Evolutionary conservation across 1,140 invertebrate species (phyloP), one percentile per base, ranked within the genome.

Genomic region (Drosophila virilis): DNA sequence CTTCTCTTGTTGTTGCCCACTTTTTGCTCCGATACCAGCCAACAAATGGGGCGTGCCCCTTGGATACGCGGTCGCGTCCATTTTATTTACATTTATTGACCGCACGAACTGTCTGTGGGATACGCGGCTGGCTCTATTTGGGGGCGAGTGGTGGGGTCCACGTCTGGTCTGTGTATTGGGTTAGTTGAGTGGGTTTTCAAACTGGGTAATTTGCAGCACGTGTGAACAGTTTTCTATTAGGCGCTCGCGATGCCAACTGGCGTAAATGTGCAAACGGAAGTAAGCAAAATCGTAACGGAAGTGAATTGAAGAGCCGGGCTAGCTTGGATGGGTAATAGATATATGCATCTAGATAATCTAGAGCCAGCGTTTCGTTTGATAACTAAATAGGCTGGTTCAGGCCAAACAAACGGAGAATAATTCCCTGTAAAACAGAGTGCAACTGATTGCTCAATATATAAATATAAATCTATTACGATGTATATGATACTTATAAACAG

Each of bases 21-120:
- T 46, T 38, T 55, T 28, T 32, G 50, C 12, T 45, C 12, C 17
- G 40, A 50, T 58, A 65, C 54, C 50, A 48, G 28, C 43, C 54
- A 42, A 55, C 71, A 75, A 78, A 78, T 50, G 72, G 72, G 73
- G 76, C 45, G 43, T 68, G 64, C 32, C 17, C 33, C 35, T 52
- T 45, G 60, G 51, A 38, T 72, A 66, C 61, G 69, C 52, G 62
- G 54, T 59, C 46, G 60, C 46, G 51, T 54, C 54, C 40, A 60
- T 66, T 76, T 67, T 85, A 76, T 82, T 82, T 81, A 82, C 74
- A 82, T 85, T 88, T 73, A 78, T 80, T 88, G 83, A 82, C 83
- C 79, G 70, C 71, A 54, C 54, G 55, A 33, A 32, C 38, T 55
- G 45, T 65, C 66, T 71, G 52, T 50, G 54, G 50, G 40, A 32